Evolutionary conservation across 2,888 invertebrate species (phyloP).

Genomic region (Kryphioiulus occultus): DNA sequence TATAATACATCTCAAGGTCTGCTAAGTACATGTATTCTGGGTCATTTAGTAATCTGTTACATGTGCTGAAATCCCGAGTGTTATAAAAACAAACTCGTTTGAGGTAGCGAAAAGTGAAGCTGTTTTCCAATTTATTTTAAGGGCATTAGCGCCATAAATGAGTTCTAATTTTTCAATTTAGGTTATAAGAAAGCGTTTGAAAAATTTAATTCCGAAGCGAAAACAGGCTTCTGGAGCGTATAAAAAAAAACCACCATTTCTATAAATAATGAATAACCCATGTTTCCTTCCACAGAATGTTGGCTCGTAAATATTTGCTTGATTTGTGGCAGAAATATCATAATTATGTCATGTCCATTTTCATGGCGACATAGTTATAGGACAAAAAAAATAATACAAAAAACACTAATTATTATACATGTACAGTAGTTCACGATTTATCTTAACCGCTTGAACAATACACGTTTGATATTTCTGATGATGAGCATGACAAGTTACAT

Average conservation of each 20-base stretch:
- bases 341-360: not conserved
- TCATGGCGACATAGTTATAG: too few relatives aligned
- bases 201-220: not conserved
- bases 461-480: not conserved
- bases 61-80: too few relatives aligned
- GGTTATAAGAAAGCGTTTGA: not conserved
- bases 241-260: not conserved
- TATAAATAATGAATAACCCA: not conserved
- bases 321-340: conserved; percentile 1
- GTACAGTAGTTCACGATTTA: too few relatives aligned
- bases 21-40: too few relatives aligned
- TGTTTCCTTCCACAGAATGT: not conserved
- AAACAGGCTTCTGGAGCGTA: not conserved
- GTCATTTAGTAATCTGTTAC: too few relatives aligned
- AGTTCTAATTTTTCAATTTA: conserved; percentile 12
- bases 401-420: too few relatives aligned
- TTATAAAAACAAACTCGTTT: too few relatives aligned
- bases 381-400: too few relatives aligned
- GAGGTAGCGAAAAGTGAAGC: not conserved
- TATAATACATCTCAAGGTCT: too few relatives aligned
- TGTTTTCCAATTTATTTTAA: not conserved
- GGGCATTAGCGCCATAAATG: not conserved
- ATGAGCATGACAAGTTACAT: not conserved
- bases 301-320: not conserved
- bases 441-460: not conserved